Evolutionary conservation across 1,140 invertebrate species (phyloP).

Genomic region (Latrodectus geometricus): DNA sequence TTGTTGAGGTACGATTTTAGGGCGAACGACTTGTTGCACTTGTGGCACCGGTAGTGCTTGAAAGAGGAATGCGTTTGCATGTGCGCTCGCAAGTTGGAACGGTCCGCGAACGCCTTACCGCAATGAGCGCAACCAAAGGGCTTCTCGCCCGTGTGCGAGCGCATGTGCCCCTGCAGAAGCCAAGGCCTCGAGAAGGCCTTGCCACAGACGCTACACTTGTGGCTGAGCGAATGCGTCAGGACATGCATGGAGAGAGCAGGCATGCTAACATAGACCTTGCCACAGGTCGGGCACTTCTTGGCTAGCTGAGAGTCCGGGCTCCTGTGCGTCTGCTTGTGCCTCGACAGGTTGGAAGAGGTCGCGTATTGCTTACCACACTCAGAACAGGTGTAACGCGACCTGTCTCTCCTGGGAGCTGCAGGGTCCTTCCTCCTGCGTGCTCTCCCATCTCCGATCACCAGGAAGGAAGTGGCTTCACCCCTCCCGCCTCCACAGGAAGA

Average conservation of each 20-base stretch:
- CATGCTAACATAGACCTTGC: constrained; percentile 96
- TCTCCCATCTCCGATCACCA: constrained; percentile 67
- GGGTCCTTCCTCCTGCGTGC: constrained; percentile 75
- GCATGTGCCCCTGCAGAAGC: constrained; percentile 91
- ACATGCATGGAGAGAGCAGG: constrained; percentile 97
- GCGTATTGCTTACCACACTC: constrained; percentile 97
- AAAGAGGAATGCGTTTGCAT: constrained; percentile 98
- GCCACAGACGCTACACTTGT: constrained; percentile 87
- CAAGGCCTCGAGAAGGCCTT: constrained; percentile 97
- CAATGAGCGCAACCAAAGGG: constrained; percentile 98
- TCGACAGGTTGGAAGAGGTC: constrained; percentile 92
- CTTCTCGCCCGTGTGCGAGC: constrained; percentile 98
- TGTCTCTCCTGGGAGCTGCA: constrained; percentile 68
- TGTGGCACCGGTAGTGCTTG: constrained; percentile 93
- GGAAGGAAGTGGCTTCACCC: constrained; percentile 72
- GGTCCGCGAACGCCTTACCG: constrained; percentile 97
- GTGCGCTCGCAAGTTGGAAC: constrained; percentile 94
- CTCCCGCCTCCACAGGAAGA: constrained; percentile 93
- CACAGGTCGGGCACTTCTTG: constrained; percentile 92
- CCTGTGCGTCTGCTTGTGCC: constrained; percentile 96
- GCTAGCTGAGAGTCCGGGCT: constrained; percentile 91
- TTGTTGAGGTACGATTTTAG: constrained; percentile 99
- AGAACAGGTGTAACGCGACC: constrained; percentile 88
- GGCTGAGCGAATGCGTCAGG: constrained; percentile 81
- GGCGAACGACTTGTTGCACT: constrained; percentile 96